A percentile compares a stretch with the other conserved stretches of the same genome.
Conservation (phyloP, 1,140 invertebrate species). For the Heliconius himera region DNA sequence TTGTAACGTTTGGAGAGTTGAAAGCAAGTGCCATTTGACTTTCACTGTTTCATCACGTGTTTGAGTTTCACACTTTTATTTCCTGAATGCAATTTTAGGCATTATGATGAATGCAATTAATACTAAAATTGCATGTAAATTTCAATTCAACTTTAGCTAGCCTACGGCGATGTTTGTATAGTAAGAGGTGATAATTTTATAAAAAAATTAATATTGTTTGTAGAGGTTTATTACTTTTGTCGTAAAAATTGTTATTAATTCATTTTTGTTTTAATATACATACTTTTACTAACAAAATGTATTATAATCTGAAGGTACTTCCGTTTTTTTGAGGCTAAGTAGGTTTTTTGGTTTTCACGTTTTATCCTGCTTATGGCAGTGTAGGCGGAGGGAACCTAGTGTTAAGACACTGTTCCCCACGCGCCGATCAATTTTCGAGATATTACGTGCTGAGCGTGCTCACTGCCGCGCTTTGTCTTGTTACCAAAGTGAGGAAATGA, state of each 20-base stretch:
- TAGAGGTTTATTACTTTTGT: neutral
- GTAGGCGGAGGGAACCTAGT: too few species aligned
- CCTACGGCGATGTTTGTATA: neutral
- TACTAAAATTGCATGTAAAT: neutral
- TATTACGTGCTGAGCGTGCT: too few species aligned
- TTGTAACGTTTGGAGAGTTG: conserved; percentile 49
- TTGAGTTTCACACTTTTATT: conserved; percentile 19
- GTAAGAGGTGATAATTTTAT: conserved; percentile 3
- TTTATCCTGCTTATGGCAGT: too few species aligned
- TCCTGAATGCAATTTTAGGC: conserved; percentile 21
- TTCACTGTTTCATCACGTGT: conserved; percentile 41
- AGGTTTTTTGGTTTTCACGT: too few species aligned
- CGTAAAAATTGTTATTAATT: neutral
- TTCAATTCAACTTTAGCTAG: neutral
- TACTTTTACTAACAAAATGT: neutral
- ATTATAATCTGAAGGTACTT: too few species aligned
- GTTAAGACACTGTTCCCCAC: too few species aligned
- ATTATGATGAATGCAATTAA: conserved; percentile 6
- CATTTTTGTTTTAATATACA: neutral
- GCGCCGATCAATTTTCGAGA: too few species aligned
- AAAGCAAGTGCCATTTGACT: conserved; percentile 55
- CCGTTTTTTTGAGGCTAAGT: too few species aligned
- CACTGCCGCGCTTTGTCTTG: too few species aligned
- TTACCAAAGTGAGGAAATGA: too few species aligned
- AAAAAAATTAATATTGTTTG: neutral